Base-by-base conservation (phyloP, 1,140 invertebrate species). In the Zaprionus tsacasi region DNA sequence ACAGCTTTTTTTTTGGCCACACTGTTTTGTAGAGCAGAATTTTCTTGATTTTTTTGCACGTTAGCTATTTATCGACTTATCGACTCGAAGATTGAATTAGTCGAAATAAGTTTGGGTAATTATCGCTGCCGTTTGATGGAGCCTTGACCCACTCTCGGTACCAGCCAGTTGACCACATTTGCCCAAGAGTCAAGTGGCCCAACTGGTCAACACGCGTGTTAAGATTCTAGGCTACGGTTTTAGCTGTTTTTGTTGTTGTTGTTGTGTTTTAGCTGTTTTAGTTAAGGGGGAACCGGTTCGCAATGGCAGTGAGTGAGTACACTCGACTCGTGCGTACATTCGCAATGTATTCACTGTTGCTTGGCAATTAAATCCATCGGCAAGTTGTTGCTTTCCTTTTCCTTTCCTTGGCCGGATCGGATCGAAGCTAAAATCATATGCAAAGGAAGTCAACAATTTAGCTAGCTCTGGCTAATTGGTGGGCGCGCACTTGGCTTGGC, bases 401-500 rank as follows among this genome's bases (percentile, higher is more conserved):
- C 40, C 71, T 67, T 56, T 64, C 27, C 3, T 58, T 66, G 11
- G 59, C 40, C 38, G 27, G 27, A 30, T 30, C 27, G 27, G 6
- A 30, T 30, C 27, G 27, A 4, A 15, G 35, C 43, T 57, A 69
- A 61, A 30, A 30, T 30, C 27, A 30, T 30, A 30, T 30, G 27
- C 27, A 30, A 71, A 76, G 69, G 73, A 76, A 76, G 56, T 71
- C 11, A 30, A 71, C 65, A 65, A 76, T 76, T 76, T 45, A 68
- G 21, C 17, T 15, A 7, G 6, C 8, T 54, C 65, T 66, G 68
- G 68, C 59, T 70, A 76, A 76, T 76, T 66, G 65, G 68, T 56
- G 54, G 40, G 58, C 57, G 72, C 67, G 3, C 66, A 25, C 27
- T 1, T 30, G 27, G 27, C 27, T 30, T 5, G 27, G 27, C 27